Conservation (phyloP, 2,113 vertebrate species). For the Tragelaphus strepsiceros region DNA sequence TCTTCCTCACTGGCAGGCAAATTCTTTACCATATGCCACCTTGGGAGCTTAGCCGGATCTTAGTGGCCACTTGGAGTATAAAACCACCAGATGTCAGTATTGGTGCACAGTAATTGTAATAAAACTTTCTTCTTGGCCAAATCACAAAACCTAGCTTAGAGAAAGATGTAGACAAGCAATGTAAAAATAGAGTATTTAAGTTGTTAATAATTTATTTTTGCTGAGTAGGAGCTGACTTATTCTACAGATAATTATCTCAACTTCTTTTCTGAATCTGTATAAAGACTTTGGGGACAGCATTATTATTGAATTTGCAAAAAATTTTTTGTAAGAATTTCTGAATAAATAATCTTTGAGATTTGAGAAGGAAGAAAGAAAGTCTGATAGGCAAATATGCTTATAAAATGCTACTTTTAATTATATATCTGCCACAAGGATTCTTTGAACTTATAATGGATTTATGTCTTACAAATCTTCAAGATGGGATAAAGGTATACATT, state of each 20-base stretch:
- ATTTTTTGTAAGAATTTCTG: neutral
- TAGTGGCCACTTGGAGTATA: neutral
- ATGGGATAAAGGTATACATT: neutral
- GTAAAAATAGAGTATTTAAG: neutral
- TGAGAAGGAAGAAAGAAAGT: neutral
- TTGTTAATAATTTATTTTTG: neutral
- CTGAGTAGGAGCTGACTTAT: neutral
- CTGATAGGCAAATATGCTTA: neutral
- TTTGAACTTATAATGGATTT: neutral
- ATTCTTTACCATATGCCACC: neutral
- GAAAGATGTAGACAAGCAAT: neutral
- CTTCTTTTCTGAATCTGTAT: neutral
- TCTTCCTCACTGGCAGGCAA: neutral
- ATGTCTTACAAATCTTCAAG: neutral
- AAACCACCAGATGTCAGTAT: conserved; percentile 13
- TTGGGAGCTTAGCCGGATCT: neutral
- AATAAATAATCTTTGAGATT: neutral
- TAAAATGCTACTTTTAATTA: neutral
- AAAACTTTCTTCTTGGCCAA: neutral
- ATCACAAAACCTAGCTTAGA: neutral
- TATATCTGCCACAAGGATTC: neutral
- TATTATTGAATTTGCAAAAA: neutral
- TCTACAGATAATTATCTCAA: neutral
- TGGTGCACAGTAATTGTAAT: fast-evolving
- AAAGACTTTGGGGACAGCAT: neutral